A percentile compares a stretch with the other conserved stretches of the same genome.
These are phyloP conservation scores for Bubo bubo DNA, from an alignment of 2,113 vertebrate species.

Conservation along the genomic window DNA sequence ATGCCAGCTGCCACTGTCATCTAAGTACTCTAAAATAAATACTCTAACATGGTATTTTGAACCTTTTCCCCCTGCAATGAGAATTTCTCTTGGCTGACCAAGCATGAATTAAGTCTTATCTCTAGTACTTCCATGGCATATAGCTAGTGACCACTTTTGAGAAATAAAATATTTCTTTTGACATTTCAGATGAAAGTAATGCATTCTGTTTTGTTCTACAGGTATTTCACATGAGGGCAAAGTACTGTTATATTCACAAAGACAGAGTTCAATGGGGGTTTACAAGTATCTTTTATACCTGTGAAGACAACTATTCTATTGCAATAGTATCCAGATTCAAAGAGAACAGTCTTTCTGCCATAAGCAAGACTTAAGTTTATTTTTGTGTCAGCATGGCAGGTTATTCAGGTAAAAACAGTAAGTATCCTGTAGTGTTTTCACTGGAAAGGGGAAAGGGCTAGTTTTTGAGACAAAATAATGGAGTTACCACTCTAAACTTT, in stretches of 20 bases:
- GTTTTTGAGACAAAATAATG: neutral
- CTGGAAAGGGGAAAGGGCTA: neutral
- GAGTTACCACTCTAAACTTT: neutral
- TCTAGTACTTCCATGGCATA: neutral
- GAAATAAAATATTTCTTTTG: neutral
- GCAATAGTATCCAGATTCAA: neutral
- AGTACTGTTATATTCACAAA: neutral
- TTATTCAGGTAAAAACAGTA: neutral
- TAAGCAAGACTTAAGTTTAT: neutral
- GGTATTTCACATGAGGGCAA: neutral
- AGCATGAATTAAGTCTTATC: neutral
- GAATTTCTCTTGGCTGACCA: slow-evolving; percentile 41
- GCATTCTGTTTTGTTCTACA: neutral
- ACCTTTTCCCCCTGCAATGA: neutral
- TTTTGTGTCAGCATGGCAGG: neutral
- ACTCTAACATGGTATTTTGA: neutral
- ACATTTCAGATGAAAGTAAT: neutral
- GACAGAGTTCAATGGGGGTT: neutral
- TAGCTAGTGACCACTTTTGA: neutral
- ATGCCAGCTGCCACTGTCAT: neutral
- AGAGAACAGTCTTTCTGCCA: neutral
- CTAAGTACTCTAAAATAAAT: neutral
- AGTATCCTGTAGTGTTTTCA: neutral
- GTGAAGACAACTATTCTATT: neutral
- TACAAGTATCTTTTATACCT: neutral